Evolutionary conservation across 1,140 invertebrate genomes (phyloP).

Genomic region (Sminthurinus signatus): DNA sequence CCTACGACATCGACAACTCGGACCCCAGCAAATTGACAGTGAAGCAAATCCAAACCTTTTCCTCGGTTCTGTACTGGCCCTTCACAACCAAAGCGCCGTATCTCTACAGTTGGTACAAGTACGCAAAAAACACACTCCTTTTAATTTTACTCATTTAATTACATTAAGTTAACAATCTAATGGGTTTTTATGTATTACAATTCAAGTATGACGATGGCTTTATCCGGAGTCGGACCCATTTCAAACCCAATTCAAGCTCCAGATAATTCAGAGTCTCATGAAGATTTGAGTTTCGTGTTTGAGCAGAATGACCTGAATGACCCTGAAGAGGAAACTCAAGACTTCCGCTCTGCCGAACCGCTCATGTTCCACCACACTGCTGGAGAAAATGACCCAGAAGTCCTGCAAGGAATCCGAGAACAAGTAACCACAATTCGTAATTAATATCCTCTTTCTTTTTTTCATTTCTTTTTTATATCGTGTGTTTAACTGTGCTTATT

Average conservation of each 20-base stretch:
- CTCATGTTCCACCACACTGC: slow-evolving; percentile 29
- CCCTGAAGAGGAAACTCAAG: slow-evolving; percentile 33
- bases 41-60: slow-evolving; percentile 20
- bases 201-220: slow-evolving; percentile 30
- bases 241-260: slow-evolving; percentile 5
- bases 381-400: slow-evolving; percentile 26
- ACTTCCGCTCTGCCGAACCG: slow-evolving; percentile 26
- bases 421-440: slow-evolving; percentile 14
- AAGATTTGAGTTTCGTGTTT: slow-evolving; percentile 37
- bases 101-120: slow-evolving; percentile 38
- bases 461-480: background rate
- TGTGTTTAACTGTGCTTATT: background rate
- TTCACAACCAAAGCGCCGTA: slow-evolving; percentile 30
- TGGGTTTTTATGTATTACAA: too few relatives aligned
- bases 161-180: too few relatives aligned
- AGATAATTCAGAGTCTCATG: slow-evolving; percentile 34
- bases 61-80: slow-evolving; percentile 39
- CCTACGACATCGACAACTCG: slow-evolving; percentile 24
- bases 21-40: slow-evolving; percentile 8
- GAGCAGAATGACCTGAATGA: slow-evolving; percentile 37
- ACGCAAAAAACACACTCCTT: too few relatives aligned
- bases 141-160: too few relatives aligned
- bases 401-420: slow-evolving; percentile 11
- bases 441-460: background rate
- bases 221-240: slow-evolving; percentile 10